Conservation (phyloP, 1,140 invertebrate genomes). For the Brachionus manjavacas region DNA sequence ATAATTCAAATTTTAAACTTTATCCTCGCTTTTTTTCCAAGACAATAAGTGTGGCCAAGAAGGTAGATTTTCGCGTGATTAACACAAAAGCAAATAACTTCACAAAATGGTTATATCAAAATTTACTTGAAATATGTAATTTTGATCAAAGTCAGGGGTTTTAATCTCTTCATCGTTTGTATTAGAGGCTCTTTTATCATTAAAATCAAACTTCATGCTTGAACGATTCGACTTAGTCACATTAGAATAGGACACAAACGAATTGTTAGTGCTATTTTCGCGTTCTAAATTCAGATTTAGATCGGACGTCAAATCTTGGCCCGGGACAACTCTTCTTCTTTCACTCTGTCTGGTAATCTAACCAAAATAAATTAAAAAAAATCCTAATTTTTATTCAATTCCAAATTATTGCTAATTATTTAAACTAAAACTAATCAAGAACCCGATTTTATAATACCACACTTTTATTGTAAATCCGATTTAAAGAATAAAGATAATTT, state of each 20-base stretch:
- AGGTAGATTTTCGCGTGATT: not conserved
- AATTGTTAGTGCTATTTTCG: not conserved
- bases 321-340: constrained; percentile 25
- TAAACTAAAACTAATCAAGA: constrained; percentile 7
- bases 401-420: not conserved
- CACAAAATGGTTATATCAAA: not conserved
- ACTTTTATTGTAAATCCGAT: constrained; percentile 23
- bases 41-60: not conserved
- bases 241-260: not conserved
- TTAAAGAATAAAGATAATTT: not conserved
- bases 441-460: constrained; percentile 22
- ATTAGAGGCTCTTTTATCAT: not conserved
- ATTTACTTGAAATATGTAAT: constrained; percentile 39
- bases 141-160: constrained; percentile 41
- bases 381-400: not conserved
- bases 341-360: constrained; percentile 37
- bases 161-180: constrained; percentile 20
- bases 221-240: constrained; percentile 4
- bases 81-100: not conserved
- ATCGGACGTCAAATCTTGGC: constrained; percentile 27
- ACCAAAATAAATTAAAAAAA: constrained; percentile 21
- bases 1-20: not conserved
- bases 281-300: constrained; percentile 5
- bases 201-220: constrained; percentile 30
- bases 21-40: not conserved